A percentile compares a stretch with the other conserved stretches of the same genome.
These are phyloP conservation scores for Cryptoprocta ferox DNA, from an alignment of 2,797 vertebrate genomes.

Conservation along the genomic window DNA sequence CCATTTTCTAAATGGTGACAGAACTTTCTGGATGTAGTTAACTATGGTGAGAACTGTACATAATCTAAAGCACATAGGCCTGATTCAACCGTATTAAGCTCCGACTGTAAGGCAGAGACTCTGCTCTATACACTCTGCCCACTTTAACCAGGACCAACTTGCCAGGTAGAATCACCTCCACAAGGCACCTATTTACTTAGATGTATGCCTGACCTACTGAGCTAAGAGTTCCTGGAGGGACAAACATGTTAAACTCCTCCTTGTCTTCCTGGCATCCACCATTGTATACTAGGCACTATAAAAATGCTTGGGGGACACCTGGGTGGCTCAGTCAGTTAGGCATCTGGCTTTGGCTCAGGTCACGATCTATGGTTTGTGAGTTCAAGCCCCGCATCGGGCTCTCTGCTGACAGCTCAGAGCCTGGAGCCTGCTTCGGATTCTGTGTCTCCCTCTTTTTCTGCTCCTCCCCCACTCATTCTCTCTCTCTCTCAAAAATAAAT, in stretches of 20 bases:
- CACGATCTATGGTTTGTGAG: fast-evolving
- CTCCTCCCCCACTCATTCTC: too few species aligned
- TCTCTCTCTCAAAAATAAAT: too few species aligned
- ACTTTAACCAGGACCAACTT: neutral
- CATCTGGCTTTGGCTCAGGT: too few species aligned
- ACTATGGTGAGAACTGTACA: neutral
- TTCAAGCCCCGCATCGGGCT: too few species aligned
- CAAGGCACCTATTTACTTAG: neutral
- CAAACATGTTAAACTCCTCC: neutral
- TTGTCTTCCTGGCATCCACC: neutral
- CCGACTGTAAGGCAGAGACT: neutral
- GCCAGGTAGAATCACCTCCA: neutral
- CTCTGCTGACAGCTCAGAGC: too few species aligned
- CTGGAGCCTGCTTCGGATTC: too few species aligned
- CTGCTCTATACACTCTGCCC: neutral
- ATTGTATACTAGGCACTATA: neutral
- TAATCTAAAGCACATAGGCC: neutral
- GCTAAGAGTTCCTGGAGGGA: neutral
- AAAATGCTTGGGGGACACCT: neutral
- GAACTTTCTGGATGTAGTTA: neutral
- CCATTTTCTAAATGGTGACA: neutral
- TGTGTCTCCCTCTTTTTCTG: too few species aligned
- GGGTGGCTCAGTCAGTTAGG: too few species aligned
- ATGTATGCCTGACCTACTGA: neutral
- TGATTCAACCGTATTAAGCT: neutral